Evolutionary conservation across 2,888 invertebrate genomes (phyloP).

Genomic region (Lasius fuliginosus): DNA sequence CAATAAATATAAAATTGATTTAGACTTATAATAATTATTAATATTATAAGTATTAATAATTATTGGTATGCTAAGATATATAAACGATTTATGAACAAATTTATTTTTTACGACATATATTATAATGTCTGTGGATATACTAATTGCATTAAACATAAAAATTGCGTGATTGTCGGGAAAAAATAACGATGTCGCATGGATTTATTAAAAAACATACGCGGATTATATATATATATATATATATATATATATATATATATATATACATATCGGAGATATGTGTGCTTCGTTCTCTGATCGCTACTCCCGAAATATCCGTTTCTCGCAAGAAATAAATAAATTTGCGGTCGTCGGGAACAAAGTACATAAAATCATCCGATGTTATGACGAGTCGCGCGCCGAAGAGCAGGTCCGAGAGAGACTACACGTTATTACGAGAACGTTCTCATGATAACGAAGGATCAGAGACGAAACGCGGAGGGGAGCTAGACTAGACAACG

Average conservation of each 20-base stretch:
- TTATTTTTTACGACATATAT: not conserved
- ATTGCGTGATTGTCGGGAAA: not conserved
- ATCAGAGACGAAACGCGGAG: constrained; percentile 49
- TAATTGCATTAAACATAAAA: not conserved
- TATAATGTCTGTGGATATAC: not conserved
- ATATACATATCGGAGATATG: not conserved
- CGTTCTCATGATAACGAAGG: not conserved
- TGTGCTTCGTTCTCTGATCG: not conserved
- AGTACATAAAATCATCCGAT: constrained; percentile 23
- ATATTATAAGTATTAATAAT: not conserved
- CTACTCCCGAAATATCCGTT: not conserved
- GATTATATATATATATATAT: not conserved
- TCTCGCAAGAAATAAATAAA: constrained; percentile 5
- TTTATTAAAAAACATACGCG: not conserved
- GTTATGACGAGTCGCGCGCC: not conserved
- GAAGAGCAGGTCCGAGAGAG: not conserved
- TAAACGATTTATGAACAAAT: not conserved
- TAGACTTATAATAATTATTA: not conserved
- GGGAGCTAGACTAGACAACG: constrained; percentile 58
- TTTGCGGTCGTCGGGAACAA: not conserved
- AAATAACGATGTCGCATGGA: not conserved
- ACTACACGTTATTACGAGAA: not conserved
- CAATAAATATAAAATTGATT: constrained; percentile 22
- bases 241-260: not conserved
- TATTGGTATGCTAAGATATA: not conserved